These are phyloP conservation scores for Sceloporus tristichus DNA, from an alignment of 2,113 vertebrate genomes.

Conservation along the genomic window DNA sequence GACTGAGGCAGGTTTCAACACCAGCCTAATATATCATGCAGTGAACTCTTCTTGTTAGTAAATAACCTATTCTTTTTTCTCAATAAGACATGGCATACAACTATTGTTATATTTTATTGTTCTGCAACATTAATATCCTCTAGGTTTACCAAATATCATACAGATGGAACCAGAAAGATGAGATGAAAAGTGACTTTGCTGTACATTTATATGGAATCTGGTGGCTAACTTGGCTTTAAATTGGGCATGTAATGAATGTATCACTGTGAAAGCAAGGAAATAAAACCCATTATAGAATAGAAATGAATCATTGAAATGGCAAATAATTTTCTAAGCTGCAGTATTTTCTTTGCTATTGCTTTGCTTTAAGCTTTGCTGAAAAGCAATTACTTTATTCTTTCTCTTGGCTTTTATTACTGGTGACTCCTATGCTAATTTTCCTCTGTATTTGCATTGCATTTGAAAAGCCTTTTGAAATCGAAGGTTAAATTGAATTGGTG, in stretches of 20 bases:
- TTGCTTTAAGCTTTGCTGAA: slow-evolving; percentile 70
- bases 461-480: slow-evolving; percentile 57
- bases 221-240: slow-evolving; percentile 73
- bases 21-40: slow-evolving; percentile 30
- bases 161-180: slow-evolving; percentile 41
- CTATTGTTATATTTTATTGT: slow-evolving; percentile 39
- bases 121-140: neutral
- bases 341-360: slow-evolving; percentile 75
- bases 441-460: slow-evolving; percentile 60
- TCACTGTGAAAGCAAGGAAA: slow-evolving; percentile 70
- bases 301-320: slow-evolving; percentile 72
- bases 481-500: slow-evolving; percentile 47
- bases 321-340: slow-evolving; percentile 72
- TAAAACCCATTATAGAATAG: slow-evolving; percentile 73
- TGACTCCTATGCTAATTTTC: slow-evolving; percentile 71
- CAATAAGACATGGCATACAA: slow-evolving; percentile 29
- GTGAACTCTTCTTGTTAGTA: slow-evolving; percentile 11
- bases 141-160: slow-evolving; percentile 34
- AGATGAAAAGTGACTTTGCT: slow-evolving; percentile 58
- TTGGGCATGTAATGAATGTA: slow-evolving; percentile 77
- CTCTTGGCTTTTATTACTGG: slow-evolving; percentile 69
- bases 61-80: slow-evolving; percentile 34
- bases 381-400: slow-evolving; percentile 72
- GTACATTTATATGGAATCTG: slow-evolving; percentile 62
- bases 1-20: neutral